Evolutionary conservation across 1,140 invertebrate genomes (phyloP).

Genomic region (Atopsyche davidsoni): DNA sequence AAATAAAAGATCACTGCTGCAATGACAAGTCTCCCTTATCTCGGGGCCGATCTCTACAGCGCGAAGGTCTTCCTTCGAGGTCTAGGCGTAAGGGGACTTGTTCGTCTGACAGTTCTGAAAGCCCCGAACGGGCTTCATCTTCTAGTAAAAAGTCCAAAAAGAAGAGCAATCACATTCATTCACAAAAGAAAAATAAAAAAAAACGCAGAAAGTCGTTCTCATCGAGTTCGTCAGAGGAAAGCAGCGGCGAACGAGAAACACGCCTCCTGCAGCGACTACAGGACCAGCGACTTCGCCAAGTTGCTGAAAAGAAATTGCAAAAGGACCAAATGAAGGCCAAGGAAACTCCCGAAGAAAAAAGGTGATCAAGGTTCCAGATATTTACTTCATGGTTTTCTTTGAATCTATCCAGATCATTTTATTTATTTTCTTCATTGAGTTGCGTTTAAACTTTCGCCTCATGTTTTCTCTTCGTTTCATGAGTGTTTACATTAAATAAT

Average conservation of each 20-base stretch:
- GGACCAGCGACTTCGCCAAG: constrained; percentile 58
- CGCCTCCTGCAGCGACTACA: constrained; percentile 67
- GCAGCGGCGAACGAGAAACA: constrained; percentile 53
- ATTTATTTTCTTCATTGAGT: neutral
- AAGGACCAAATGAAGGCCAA: constrained; percentile 83
- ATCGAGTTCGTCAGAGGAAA: constrained; percentile 29
- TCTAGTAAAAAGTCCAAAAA: constrained; percentile 23
- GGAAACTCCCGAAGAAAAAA: constrained; percentile 94
- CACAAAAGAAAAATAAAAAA: constrained; percentile 39
- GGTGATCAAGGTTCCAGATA: too few relatives aligned
- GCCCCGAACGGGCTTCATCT: too few relatives aligned
- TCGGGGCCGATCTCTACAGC: too few relatives aligned
- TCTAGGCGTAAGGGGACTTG: too few relatives aligned
- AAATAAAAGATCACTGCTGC: too few relatives aligned
- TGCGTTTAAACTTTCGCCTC: neutral
- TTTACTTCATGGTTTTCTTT: constrained; percentile 3
- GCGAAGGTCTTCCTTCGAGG: too few relatives aligned
- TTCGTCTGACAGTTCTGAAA: too few relatives aligned
- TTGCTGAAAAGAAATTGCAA: constrained; percentile 61
- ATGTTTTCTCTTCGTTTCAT: too few relatives aligned
- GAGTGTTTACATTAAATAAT: too few relatives aligned
- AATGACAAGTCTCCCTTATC: too few relatives aligned
- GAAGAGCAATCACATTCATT: constrained; percentile 29
- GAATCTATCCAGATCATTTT: too few relatives aligned
- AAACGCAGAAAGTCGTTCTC: constrained; percentile 32